phyloP scores from a whole-genome alignment of 92 coral and sea anemone genomes.

The Diadumene lineata region DNA sequence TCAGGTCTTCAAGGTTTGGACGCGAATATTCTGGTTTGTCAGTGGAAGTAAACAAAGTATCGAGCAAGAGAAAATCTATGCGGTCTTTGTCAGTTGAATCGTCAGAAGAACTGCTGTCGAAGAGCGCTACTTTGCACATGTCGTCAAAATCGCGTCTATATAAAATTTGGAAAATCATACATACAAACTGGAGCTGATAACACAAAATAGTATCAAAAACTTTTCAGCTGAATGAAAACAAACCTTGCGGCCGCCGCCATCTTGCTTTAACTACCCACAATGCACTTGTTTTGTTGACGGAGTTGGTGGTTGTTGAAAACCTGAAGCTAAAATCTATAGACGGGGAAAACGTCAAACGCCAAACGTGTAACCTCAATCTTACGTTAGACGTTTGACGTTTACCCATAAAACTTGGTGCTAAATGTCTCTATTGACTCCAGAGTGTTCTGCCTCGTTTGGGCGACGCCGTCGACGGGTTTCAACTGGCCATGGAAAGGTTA shows the following conservation, averaged over 20 bases:
- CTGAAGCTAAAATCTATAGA: constrained; percentile 52
- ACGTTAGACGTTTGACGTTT: constrained; percentile 51
- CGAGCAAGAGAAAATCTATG: constrained; percentile 55
- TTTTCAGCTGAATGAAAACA: constrained; percentile 14
- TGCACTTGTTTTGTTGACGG: constrained; percentile 37
- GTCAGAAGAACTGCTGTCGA: constrained; percentile 41
- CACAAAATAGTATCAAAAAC: constrained; percentile 5
- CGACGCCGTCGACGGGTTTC: too few species aligned
- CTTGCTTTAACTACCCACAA: constrained; percentile 46
- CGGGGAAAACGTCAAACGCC: constrained; percentile 57
- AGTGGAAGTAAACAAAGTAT: constrained; percentile 43
- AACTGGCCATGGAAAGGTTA: too few species aligned
- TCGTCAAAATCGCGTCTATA: constrained; percentile 56
- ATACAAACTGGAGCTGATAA: too few species aligned
- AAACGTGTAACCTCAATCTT: constrained; percentile 59
- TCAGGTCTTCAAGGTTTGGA: constrained; percentile 46
- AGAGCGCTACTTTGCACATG: constrained; percentile 42
- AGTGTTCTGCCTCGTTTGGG: too few species aligned
- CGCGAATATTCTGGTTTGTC: constrained; percentile 13
- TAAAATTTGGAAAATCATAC: too few species aligned
- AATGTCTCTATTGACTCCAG: constrained; percentile 50
- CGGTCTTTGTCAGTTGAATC: constrained; percentile 55
- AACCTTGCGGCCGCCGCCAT: constrained; percentile 65
- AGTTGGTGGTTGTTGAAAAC: constrained; percentile 14
- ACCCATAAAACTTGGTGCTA: constrained; percentile 40